Conservation (phyloP, 1,140 invertebrate species). For the Neuroterus valhalla region DNA sequence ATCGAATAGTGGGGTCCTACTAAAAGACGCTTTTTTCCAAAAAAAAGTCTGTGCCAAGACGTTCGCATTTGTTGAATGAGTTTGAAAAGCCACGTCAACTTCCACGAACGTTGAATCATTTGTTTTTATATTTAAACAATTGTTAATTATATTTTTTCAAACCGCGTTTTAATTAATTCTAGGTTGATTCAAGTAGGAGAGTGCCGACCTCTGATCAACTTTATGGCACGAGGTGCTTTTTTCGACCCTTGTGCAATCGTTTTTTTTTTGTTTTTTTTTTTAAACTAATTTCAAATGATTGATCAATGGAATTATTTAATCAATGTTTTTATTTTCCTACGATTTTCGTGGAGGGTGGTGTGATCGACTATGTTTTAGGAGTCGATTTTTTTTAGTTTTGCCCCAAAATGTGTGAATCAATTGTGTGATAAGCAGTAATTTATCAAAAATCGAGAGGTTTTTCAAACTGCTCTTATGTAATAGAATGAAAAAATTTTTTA, state of each 20-base stretch:
- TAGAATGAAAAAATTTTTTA: neutral
- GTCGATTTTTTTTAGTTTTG: neutral
- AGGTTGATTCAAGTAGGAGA: neutral
- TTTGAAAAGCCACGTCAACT: slow-evolving; percentile 12
- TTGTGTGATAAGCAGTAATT: neutral
- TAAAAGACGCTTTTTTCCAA: neutral
- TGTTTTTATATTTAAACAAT: too few relatives aligned
- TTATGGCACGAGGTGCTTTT: neutral
- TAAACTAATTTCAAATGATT: too few relatives aligned
- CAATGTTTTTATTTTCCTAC: neutral
- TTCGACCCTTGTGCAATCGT: too few relatives aligned
- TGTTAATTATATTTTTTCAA: neutral
- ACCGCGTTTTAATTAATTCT: neutral
- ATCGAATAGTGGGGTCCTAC: neutral
- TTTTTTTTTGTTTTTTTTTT: too few relatives aligned
- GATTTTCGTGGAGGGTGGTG: neutral
- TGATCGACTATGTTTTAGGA: neutral
- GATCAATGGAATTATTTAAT: too few relatives aligned
- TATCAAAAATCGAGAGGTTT: neutral
- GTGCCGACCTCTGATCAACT: neutral
- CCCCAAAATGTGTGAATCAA: neutral
- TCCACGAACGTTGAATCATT: neutral
- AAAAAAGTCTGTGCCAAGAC: slow-evolving; percentile 11
- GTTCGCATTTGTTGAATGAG: neutral
- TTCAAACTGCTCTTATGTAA: slow-evolving; percentile 9